phyloP scores from a whole-genome alignment of 2,113 vertebrate genomes.

The Neotoma lepida region DNA sequence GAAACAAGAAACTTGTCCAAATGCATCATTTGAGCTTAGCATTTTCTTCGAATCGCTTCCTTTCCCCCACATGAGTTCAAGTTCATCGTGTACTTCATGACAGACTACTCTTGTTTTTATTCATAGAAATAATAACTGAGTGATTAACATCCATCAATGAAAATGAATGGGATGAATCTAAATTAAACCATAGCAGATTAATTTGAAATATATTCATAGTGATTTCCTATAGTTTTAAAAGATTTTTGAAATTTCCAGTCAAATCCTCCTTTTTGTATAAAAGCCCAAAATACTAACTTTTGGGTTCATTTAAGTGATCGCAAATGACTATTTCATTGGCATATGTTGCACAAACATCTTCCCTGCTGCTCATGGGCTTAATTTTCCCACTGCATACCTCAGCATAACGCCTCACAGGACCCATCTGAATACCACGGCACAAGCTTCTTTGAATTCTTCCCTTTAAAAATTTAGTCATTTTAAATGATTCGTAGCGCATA shows the following conservation, averaged over 20 bases:
- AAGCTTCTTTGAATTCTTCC: neutral
- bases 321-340: conserved; percentile 40
- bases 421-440: neutral
- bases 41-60: neutral
- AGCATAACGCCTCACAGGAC: neutral
- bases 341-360: conserved; percentile 37
- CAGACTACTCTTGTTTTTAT: neutral
- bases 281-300: conserved; percentile 36
- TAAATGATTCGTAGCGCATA: neutral
- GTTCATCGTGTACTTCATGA: neutral
- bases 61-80: neutral
- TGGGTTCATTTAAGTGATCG: conserved; percentile 47
- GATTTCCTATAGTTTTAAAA: conserved; percentile 50
- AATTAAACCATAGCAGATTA: conserved; percentile 43
- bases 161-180: conserved; percentile 42
- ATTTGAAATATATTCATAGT: conserved; percentile 48
- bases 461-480: neutral
- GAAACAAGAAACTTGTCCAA: neutral
- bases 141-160: conserved; percentile 44
- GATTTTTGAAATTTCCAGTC: conserved; percentile 44
- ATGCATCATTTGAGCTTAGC: neutral
- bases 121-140: conserved; percentile 24
- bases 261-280: conserved; percentile 54
- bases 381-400: neutral
- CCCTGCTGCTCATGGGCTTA: neutral